Evolutionary conservation across 2,888 invertebrate species (phyloP).

Genomic region (Parnassius mnemosyne): DNA sequence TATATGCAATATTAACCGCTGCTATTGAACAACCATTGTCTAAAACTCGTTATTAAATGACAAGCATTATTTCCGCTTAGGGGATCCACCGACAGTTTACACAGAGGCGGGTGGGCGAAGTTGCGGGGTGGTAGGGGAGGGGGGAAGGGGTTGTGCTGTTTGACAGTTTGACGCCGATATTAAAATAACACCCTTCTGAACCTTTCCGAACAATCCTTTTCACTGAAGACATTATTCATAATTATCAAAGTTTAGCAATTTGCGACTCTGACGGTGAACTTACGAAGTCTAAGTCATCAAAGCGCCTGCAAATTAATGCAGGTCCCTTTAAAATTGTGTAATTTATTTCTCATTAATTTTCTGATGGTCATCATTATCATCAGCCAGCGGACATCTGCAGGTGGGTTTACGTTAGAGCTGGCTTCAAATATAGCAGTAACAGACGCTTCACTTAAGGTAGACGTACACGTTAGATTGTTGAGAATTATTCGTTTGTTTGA

Average conservation of each 20-base stretch:
- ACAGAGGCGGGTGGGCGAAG: not conserved
- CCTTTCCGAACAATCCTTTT: not conserved
- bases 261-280: not conserved
- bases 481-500: too few species aligned
- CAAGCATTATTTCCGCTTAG: constrained; percentile 28
- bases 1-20: not conserved
- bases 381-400: too few species aligned
- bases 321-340: too few species aligned
- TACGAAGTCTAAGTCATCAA: not conserved
- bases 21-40: constrained; percentile 4
- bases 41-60: constrained; percentile 13
- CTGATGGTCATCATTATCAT: too few species aligned
- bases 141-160: constrained; percentile 17
- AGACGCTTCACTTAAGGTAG: too few species aligned
- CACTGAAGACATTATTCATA: not conserved
- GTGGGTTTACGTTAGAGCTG: too few species aligned
- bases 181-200: constrained; percentile 8
- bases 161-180: constrained; percentile 17
- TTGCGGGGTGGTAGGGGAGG: constrained; percentile 1
- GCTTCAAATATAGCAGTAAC: too few species aligned
- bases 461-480: too few species aligned
- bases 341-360: too few species aligned
- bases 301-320: not conserved
- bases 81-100: not conserved
- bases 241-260: not conserved